These are phyloP conservation scores for Microchirus variegatus DNA, from an alignment of 2,797 vertebrate species.

Conservation along the genomic window DNA sequence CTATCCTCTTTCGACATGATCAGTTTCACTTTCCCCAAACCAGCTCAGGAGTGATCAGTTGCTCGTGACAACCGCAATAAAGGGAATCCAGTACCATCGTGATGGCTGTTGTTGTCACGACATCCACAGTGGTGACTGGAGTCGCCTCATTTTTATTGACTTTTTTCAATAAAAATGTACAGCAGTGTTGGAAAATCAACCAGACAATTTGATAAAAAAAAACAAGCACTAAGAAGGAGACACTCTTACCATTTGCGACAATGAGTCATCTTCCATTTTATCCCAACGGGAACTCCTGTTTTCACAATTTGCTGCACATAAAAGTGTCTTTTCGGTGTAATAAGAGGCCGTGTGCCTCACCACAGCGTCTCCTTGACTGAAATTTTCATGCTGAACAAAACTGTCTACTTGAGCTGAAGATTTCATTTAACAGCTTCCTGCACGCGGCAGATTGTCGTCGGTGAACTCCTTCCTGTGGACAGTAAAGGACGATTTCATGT, in stretches of 20 bases:
- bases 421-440: constrained; percentile 38
- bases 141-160: not conserved
- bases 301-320: constrained; percentile 27
- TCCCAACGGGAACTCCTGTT: constrained; percentile 11
- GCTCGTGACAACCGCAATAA: too few species aligned
- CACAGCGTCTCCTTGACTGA: constrained; percentile 15
- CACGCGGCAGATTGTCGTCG: constrained; percentile 4
- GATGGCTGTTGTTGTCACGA: too few species aligned
- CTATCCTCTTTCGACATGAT: not conserved
- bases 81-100: too few species aligned
- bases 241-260: constrained; percentile 24
- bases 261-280: constrained; percentile 41
- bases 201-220: not conserved
- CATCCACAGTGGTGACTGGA: not conserved
- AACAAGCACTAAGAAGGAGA: constrained; percentile 22
- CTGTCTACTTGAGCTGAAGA: constrained; percentile 32
- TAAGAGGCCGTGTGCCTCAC: constrained; percentile 25
- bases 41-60: too few species aligned
- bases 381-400: constrained; percentile 29
- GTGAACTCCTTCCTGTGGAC: constrained; percentile 22
- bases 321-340: constrained; percentile 42
- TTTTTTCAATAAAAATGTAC: constrained; percentile 5
- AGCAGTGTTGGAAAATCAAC: not conserved
- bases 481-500: constrained; percentile 18
- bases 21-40: not conserved